phyloP scores from a whole-genome alignment of 2,113 vertebrate species.

The Ictalurus furcatus region DNA sequence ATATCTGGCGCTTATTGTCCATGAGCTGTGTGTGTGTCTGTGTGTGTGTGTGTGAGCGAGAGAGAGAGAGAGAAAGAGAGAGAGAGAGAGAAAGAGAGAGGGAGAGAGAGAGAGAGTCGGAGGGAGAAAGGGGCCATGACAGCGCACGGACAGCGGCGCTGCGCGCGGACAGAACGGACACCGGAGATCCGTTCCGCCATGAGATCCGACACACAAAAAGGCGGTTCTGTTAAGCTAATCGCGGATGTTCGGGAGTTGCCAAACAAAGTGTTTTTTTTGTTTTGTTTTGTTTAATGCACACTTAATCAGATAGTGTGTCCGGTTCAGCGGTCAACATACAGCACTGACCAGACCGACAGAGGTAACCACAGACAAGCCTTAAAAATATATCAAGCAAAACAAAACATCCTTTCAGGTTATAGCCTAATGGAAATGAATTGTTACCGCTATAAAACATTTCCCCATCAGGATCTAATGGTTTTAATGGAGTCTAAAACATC shows the following conservation, averaged over 20 bases:
- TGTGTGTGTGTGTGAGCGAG: not conserved
- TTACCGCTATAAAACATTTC: not conserved
- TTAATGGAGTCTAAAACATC: not conserved
- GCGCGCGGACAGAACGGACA: constrained; percentile 24
- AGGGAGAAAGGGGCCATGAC: constrained; percentile 31
- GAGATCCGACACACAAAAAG: constrained; percentile 9
- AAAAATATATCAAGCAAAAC: not conserved
- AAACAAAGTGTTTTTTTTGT: constrained; percentile 8
- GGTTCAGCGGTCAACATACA: not conserved
- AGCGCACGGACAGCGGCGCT: constrained; percentile 36
- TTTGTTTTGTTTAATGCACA: not conserved
- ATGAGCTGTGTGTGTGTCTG: constrained; percentile 19
- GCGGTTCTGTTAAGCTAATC: not conserved
- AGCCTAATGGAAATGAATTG: not conserved
- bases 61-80: not conserved
- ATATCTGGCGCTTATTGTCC: not conserved
- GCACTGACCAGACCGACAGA: not conserved
- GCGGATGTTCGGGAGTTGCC: not conserved
- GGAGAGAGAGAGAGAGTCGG: not conserved
- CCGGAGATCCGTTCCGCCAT: constrained; percentile 30
- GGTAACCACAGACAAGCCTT: not conserved
- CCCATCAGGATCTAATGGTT: not conserved
- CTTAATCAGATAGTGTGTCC: not conserved
- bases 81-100: not conserved
- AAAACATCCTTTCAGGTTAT: not conserved